Evolutionary conservation across 2,888 invertebrate species (phyloP).

Genomic region (Boloria euphrosyne): DNA sequence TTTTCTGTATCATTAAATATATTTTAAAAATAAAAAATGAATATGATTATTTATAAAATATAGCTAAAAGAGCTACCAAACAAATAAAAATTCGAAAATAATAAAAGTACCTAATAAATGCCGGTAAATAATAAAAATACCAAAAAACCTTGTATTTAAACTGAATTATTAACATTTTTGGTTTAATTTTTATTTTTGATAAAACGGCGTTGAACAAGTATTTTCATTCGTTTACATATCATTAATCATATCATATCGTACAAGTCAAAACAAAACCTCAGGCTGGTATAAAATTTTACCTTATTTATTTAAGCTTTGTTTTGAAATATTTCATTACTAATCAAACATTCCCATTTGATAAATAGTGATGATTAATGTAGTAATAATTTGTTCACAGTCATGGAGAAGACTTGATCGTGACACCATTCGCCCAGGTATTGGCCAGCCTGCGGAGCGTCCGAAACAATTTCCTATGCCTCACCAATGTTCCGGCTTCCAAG

Average conservation of each 20-base stretch:
- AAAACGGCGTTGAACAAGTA: too few species aligned
- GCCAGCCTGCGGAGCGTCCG: constrained; percentile 99
- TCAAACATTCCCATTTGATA: background rate
- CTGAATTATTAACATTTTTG: background rate
- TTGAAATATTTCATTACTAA: background rate
- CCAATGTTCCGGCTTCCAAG: constrained; percentile 95
- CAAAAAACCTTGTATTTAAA: background rate
- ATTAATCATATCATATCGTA: too few species aligned
- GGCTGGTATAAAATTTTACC: too few species aligned
- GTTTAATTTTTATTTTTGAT: background rate
- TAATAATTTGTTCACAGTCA: constrained; percentile 84
- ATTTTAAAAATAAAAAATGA: constrained; percentile 1
- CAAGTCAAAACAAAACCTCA: too few species aligned
- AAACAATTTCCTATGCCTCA: constrained; percentile 98
- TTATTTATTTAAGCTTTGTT: too few species aligned
- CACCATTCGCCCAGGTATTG: constrained; percentile 99
- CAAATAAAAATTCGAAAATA: too few species aligned
- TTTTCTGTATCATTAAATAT: constrained; percentile 13
- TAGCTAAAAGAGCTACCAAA: too few species aligned
- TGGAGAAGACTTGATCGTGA: constrained; percentile 99
- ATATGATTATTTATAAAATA: too few species aligned
- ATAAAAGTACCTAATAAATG: background rate
- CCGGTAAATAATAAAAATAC: constrained; percentile 2
- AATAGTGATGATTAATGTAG: constrained; percentile 7
- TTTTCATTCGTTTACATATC: too few species aligned